These are phyloP conservation scores for Phoenicopterus ruber DNA, from an alignment of 2,113 vertebrate species.

Conservation along the genomic window DNA sequence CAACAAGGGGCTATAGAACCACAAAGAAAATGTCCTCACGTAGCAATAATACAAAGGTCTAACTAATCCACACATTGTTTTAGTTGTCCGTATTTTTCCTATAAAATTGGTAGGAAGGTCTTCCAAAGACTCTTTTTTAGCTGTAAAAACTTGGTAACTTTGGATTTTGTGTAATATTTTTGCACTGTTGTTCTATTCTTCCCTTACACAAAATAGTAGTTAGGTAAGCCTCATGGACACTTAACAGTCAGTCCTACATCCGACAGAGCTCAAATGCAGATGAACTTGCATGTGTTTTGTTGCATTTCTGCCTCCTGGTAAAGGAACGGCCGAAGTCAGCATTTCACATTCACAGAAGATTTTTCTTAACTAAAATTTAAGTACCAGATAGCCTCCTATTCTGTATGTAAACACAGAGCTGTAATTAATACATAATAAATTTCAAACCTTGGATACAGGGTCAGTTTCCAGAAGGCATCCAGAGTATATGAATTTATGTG, in stretches of 20 bases:
- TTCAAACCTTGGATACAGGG: not conserved
- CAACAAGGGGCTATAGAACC: not conserved
- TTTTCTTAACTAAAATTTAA: not conserved
- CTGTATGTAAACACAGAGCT: not conserved
- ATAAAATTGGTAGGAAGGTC: not conserved
- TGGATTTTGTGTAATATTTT: not conserved
- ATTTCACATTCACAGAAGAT: not conserved
- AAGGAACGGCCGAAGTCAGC: not conserved
- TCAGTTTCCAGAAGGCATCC: not conserved
- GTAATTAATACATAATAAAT: not conserved
- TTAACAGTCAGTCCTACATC: not conserved
- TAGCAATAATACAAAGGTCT: not conserved
- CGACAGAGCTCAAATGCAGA: not conserved
- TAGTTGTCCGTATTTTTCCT: not conserved
- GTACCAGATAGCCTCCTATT: not conserved
- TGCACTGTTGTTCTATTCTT: not conserved
- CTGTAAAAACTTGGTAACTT: not conserved
- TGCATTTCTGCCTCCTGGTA: not conserved
- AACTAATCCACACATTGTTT: not conserved
- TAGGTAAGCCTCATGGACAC: not conserved
- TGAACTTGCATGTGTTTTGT: not conserved
- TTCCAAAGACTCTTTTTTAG: not conserved
- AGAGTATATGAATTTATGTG: not conserved
- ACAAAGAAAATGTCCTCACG: not conserved
- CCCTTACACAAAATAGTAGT: not conserved